Conservation (phyloP, 2,113 vertebrate species). For the Pica pica region DNA sequence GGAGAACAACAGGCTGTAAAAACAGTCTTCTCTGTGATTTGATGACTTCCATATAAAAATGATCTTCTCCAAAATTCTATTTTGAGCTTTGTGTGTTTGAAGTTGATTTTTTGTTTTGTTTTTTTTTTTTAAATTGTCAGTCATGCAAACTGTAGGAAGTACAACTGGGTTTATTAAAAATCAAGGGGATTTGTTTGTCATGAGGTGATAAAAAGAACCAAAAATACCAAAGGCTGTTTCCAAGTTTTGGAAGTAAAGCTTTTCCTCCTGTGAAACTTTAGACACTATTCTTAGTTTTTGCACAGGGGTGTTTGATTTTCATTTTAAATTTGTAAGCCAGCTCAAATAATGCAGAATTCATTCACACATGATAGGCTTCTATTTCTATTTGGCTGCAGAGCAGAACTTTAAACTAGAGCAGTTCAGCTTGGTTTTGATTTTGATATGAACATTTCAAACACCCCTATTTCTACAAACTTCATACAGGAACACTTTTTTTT, state of each 20-base stretch:
- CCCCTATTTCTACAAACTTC: background rate
- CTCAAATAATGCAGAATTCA: background rate
- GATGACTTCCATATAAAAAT: slow-evolving; percentile 44
- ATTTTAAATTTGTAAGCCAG: background rate
- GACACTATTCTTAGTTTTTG: background rate
- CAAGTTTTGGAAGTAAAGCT: background rate
- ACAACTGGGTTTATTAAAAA: background rate
- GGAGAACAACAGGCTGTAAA: slow-evolving; percentile 17
- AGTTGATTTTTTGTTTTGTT: background rate
- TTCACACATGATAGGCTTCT: background rate
- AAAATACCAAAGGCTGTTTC: background rate
- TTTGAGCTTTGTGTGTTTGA: background rate
- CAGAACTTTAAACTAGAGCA: slow-evolving; percentile 6
- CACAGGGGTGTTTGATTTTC: background rate
- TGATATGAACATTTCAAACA: background rate
- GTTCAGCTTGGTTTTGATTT: slow-evolving; percentile 14
- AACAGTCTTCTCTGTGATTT: slow-evolving; percentile 17
- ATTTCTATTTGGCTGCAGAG: background rate
- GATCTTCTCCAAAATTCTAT: background rate
- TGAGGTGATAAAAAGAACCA: background rate
- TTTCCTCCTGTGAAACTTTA: background rate
- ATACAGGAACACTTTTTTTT: background rate
- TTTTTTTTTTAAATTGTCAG: background rate
- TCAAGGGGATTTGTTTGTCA: background rate
- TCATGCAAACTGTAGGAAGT: background rate